phyloP scores from a whole-genome alignment of 2,888 invertebrate species.

The Andrena minutula region DNA sequence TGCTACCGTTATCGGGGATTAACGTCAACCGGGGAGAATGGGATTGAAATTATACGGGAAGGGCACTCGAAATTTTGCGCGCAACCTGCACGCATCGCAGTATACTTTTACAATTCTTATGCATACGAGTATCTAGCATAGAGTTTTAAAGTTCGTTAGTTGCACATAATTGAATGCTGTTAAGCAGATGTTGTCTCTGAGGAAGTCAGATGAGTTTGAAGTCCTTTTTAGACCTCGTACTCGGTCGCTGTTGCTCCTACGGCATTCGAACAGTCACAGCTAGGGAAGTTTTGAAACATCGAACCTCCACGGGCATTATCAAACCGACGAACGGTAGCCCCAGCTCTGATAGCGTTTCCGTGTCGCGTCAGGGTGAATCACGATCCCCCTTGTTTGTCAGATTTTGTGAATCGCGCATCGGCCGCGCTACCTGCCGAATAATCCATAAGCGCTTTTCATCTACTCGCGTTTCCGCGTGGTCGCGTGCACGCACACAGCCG shows the following conservation, averaged over 20 bases:
- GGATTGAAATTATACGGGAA: constrained; percentile 38
- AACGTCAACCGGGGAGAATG: constrained; percentile 39
- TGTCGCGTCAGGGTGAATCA: constrained; percentile 48
- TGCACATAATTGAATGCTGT: background rate
- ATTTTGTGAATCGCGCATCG: constrained; percentile 49
- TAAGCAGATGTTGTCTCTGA: background rate
- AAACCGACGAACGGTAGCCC: constrained; percentile 49
- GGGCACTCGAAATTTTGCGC: constrained; percentile 14
- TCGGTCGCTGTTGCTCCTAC: background rate
- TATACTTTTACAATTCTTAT: constrained; percentile 8
- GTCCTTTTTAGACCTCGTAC: too few species aligned
- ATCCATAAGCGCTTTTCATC: constrained; percentile 26
- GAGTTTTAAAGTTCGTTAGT: background rate
- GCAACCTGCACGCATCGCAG: background rate
- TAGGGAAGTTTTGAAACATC: constrained; percentile 20
- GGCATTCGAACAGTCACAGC: background rate
- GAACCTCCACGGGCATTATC: constrained; percentile 32
- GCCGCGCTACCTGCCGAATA: constrained; percentile 11
- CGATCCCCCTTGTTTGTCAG: constrained; percentile 58
- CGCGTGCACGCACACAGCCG: background rate
- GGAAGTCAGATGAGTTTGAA: background rate
- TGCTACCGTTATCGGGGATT: constrained; percentile 66
- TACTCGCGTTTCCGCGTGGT: background rate
- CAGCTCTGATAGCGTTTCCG: constrained; percentile 64
- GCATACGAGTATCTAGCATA: background rate